phyloP scores from a whole-genome alignment of 64 coral and sea anemone genomes.

The Dendrophyllia cribrosa region DNA sequence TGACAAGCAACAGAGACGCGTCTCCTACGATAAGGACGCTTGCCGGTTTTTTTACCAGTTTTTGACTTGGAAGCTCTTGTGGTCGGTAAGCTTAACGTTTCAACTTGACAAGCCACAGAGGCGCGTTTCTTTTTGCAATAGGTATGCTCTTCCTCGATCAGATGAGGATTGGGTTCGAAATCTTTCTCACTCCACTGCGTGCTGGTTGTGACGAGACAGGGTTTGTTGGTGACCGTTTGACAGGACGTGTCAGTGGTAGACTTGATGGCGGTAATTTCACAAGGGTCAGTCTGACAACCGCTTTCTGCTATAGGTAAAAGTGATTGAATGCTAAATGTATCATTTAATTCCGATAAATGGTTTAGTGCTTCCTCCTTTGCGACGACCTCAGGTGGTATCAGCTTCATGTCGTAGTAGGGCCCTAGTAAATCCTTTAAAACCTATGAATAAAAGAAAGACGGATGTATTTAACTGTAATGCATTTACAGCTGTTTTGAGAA shows the following conservation, averaged over 20 bases:
- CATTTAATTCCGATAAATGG: neutral
- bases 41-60: neutral
- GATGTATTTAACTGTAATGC: too few species aligned
- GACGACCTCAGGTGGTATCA: neutral
- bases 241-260: neutral
- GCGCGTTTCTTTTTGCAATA: neutral
- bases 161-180: neutral
- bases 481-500: too few species aligned
- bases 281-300: neutral
- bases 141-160: neutral
- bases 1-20: neutral
- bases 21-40: neutral
- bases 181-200: conserved; percentile 3
- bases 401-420: conserved; percentile 6
- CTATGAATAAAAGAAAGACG: neutral
- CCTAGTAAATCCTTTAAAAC: neutral
- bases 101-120: neutral
- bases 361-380: neutral
- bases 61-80: neutral
- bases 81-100: neutral
- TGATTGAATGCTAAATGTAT: conserved; percentile 17
- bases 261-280: too few species aligned
- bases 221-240: neutral
- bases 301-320: neutral
- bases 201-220: neutral